Evolutionary conservation across 1,140 invertebrate genomes (phyloP).

Genomic region (Orius laevigatus): DNA sequence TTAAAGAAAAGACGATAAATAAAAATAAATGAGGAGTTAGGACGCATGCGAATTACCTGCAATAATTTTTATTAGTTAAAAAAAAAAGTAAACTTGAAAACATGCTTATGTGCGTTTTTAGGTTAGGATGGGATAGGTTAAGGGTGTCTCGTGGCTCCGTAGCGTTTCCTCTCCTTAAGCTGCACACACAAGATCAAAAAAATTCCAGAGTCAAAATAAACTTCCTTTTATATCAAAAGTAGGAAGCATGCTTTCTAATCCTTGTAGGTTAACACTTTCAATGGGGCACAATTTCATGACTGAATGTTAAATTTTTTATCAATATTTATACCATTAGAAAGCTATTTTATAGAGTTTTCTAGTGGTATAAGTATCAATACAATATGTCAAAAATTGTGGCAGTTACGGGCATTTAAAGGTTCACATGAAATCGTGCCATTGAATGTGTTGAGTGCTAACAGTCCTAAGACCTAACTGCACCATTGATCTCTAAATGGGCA

Average conservation of each 20-base stretch:
- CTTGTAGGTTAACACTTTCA: too few species aligned
- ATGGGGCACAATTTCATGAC: neutral
- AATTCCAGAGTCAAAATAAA: too few species aligned
- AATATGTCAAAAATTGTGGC: neutral
- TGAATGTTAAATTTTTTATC: too few species aligned
- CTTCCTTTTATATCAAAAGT: neutral
- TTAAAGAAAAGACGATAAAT: slow-evolving; percentile 11
- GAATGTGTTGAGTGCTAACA: too few species aligned
- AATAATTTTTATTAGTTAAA: neutral
- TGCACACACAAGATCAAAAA: slow-evolving; percentile 5
- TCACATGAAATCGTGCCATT: too few species aligned
- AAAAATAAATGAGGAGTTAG: slow-evolving; percentile 1
- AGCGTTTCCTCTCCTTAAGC: slow-evolving; percentile 2
- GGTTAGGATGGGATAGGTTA: neutral
- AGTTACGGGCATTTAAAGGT: too few species aligned
- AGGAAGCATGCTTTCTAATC: slow-evolving; percentile 4
- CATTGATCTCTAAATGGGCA: too few species aligned
- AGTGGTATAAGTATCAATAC: too few species aligned
- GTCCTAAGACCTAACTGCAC: too few species aligned
- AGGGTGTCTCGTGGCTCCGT: neutral
- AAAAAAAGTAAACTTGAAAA: slow-evolving; percentile 2
- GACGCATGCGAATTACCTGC: too few species aligned
- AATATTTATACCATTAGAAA: too few species aligned
- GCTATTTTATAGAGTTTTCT: too few species aligned
- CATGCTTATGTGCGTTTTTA: neutral